These are phyloP conservation scores for Metallyticus violacea DNA, from an alignment of 2,888 invertebrate genomes.

Conservation along the genomic window DNA sequence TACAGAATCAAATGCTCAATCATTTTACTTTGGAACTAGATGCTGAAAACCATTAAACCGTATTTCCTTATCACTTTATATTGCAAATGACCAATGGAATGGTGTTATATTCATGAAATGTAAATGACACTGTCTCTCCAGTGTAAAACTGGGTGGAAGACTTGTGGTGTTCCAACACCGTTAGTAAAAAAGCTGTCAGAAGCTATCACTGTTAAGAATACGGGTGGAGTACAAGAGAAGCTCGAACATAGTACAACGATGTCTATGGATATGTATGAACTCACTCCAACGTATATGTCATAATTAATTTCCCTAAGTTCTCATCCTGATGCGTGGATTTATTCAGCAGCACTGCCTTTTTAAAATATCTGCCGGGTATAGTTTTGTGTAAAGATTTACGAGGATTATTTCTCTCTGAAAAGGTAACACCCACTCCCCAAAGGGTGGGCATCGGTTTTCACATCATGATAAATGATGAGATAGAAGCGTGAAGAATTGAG, in stretches of 20 bases:
- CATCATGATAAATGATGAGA: not conserved
- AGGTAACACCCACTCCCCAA: not conserved
- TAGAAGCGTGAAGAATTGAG: not conserved
- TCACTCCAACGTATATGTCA: not conserved
- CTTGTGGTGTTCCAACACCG: not conserved
- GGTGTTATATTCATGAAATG: no score
- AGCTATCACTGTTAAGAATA: not conserved
- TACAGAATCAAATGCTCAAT: no score
- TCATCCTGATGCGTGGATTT: not conserved
- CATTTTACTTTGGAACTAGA: no score
- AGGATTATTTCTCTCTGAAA: not conserved
- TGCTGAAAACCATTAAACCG: no score
- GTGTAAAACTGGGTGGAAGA: no score
- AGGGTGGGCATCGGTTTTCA: not conserved
- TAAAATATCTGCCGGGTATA: not conserved
- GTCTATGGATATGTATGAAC: not conserved
- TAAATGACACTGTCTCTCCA: not conserved
- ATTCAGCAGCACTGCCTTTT: not conserved
- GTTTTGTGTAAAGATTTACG: constrained; percentile 2
- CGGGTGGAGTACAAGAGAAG: not conserved
- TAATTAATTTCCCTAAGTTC: not conserved
- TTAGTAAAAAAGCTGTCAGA: not conserved
- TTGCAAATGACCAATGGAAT: no score
- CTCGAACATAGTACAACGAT: not conserved
- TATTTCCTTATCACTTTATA: no score